Base-by-base conservation (phyloP, 2,888 invertebrate species). In the Oxytorus armatus region DNA sequence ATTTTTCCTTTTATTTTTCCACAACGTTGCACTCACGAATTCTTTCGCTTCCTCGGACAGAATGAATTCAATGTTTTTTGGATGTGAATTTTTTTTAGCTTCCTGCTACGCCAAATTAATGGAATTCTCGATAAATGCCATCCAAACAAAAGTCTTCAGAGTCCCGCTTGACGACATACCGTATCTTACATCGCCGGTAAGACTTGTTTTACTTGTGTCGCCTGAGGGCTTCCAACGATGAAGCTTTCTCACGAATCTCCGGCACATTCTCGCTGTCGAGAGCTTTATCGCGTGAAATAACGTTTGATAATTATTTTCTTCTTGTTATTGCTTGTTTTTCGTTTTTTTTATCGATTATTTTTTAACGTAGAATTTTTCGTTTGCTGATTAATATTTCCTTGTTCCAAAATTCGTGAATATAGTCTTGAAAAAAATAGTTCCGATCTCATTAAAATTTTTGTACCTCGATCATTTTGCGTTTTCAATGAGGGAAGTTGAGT, bases 231-330 rank as follows among this genome's bases (percentile, higher is more conserved):
- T 77, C 77, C 68, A 63, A 25, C 63, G 73, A 33, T 69, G 68
- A 42, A 74, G 42, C 73, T 63, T 73, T 73, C 63, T 42, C 69
- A 74, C 77, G 14, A 69, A 57, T 23, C 57, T 74, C 51, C 61
- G 73, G 39, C 80, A 77, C 77, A 80, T 80, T 73, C 21, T 80
- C 55, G 49, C 61, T 69, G 23, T 79, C 75, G 21, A 14, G 33
- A n/a, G 16, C 25, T 47, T 47, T 57, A 16, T 14, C 59, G 14
- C 36, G 36, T 23, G 23, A 14, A 11, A 47, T 16, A 42, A 21
- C 23, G 25, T 47, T 3, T 11, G 21, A 3, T 14, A 1, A 49
- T 49, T 2, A 3, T 36, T 11, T 25, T 25, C 1, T 16, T n/a
- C 5, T n/a, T 18, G 4, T 7, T n/a, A 29, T 51, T 55, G 1